Evolutionary conservation across 1,140 invertebrate genomes (phyloP).

Genomic region (Drosophila teissieri): DNA sequence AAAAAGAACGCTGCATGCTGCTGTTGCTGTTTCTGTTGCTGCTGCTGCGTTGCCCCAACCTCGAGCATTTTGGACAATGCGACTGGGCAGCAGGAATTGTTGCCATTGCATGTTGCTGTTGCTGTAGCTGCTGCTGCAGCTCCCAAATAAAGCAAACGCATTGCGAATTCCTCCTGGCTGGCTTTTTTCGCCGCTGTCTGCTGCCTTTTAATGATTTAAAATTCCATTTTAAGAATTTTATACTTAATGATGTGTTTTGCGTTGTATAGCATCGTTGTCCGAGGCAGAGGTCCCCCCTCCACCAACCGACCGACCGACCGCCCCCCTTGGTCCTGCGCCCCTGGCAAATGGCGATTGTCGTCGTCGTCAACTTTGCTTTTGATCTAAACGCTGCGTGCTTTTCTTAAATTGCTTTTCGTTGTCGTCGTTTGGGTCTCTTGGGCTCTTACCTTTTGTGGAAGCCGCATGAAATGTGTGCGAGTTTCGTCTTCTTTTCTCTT

Average conservation of each 20-base stretch:
- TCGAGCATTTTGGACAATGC: constrained; percentile 79
- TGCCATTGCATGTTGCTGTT: constrained; percentile 70
- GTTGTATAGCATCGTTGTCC: constrained; percentile 71
- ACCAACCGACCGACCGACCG: no score
- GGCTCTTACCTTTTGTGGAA: constrained; percentile 74
- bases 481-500: constrained; percentile 51
- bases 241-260: constrained; percentile 85
- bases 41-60: constrained; percentile 43
- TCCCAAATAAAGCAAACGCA: constrained; percentile 83
- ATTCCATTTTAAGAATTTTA: constrained; percentile 85
- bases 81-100: constrained; percentile 65
- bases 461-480: constrained; percentile 84
- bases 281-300: constrained; percentile 3
- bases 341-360: constrained; percentile 64
- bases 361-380: constrained; percentile 63
- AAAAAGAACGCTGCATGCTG: constrained; percentile 33
- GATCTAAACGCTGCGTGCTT: constrained; percentile 83
- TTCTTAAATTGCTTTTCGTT: constrained; percentile 83
- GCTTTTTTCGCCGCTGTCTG: constrained; percentile 57
- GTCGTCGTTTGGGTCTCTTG: constrained; percentile 53
- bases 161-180: constrained; percentile 74
- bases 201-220: constrained; percentile 85
- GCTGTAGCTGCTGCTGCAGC: constrained; percentile 40
- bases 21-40: neutral
- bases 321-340: constrained; percentile 4